phyloP scores from a whole-genome alignment of 2,113 vertebrate species.

The Scalopus aquaticus region DNA sequence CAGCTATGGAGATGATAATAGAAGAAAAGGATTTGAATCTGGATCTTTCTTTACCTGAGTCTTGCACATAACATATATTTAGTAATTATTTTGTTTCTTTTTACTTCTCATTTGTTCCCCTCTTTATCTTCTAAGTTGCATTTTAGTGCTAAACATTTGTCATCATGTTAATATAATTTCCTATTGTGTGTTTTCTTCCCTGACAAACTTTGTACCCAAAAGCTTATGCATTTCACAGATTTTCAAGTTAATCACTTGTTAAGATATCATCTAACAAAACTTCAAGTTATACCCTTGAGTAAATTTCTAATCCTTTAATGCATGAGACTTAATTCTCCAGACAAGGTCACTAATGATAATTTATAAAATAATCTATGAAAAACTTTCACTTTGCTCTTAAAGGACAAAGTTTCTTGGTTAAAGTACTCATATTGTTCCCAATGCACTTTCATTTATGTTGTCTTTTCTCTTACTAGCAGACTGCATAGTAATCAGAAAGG shows the following conservation, averaged over 20 bases:
- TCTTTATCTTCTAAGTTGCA: conserved; percentile 17
- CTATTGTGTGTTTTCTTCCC: background rate
- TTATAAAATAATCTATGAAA: background rate
- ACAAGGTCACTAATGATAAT: background rate
- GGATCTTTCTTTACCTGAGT: background rate
- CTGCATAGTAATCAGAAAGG: background rate
- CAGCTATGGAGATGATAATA: background rate
- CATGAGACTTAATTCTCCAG: background rate
- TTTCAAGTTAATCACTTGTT: background rate
- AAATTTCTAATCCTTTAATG: background rate
- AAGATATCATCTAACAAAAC: background rate
- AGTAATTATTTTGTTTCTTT: background rate
- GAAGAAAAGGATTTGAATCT: background rate
- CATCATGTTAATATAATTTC: background rate
- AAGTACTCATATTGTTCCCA: background rate
- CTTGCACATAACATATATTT: background rate
- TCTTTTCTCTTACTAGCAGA: background rate
- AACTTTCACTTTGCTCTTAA: background rate
- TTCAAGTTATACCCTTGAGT: background rate
- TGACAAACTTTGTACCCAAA: background rate
- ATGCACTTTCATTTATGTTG: background rate
- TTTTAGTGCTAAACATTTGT: background rate
- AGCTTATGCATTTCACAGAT: background rate
- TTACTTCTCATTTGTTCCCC: background rate
- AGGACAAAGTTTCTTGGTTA: background rate